These are phyloP conservation scores for Anabacerthia variegaticeps DNA, from an alignment of 2,797 vertebrate genomes.

Conservation along the genomic window DNA sequence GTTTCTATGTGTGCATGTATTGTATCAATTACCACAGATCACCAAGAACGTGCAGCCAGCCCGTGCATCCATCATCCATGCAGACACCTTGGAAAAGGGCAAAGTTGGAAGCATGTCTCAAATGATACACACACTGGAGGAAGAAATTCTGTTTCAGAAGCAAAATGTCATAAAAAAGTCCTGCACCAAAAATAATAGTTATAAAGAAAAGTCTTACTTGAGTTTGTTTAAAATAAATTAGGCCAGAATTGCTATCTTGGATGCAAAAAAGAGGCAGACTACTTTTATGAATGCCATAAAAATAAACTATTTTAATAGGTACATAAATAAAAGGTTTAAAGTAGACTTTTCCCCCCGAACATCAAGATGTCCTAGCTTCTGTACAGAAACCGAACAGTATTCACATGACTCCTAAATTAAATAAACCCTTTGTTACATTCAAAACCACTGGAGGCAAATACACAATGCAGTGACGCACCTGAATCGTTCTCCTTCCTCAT, in stretches of 20 bases:
- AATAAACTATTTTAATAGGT: slow-evolving; percentile 80
- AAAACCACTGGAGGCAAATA: slow-evolving; percentile 59
- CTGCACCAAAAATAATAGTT: neutral
- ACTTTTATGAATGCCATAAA: slow-evolving; percentile 70
- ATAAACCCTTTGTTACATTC: slow-evolving; percentile 68
- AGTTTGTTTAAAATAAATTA: neutral
- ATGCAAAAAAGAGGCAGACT: slow-evolving; percentile 35
- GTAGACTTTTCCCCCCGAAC: neutral
- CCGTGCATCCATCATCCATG: neutral
- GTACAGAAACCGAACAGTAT: slow-evolving; percentile 51
- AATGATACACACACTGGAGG: neutral
- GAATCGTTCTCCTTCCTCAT: slow-evolving; percentile 32
- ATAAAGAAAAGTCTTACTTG: neutral
- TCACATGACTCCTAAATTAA: slow-evolving; percentile 52
- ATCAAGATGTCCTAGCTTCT: slow-evolving; percentile 59
- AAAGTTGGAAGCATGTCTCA: neutral
- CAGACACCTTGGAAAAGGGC: neutral
- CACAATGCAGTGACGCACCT: slow-evolving; percentile 22
- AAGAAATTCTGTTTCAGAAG: neutral
- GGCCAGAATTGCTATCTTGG: neutral
- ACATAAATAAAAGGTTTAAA: slow-evolving; percentile 77
- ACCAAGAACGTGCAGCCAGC: neutral
- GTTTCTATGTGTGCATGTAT: neutral
- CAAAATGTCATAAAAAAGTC: neutral
- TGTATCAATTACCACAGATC: neutral